A percentile compares a stretch with the other conserved stretches of the same genome.
Evolutionary conservation across 2,888 invertebrate genomes (phyloP).

Genomic region (Zaprionus bogoriensis): DNA sequence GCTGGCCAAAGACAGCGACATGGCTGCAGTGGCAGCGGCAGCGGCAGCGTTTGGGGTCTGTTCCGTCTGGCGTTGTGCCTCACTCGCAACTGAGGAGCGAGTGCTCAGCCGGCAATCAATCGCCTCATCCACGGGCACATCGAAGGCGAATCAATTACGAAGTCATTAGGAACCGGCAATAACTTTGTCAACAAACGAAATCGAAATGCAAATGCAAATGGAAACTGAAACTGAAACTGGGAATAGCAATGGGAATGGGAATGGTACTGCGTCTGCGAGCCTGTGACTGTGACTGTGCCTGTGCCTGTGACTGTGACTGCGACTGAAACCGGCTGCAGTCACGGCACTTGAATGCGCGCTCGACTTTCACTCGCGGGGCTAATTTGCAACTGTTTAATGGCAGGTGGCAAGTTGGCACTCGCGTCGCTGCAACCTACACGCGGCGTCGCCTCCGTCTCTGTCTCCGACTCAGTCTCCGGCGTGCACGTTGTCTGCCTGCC

Average conservation of each 20-base stretch:
- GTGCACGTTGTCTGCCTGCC: slow-evolving; percentile 63
- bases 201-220: not conserved
- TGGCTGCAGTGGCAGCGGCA: slow-evolving; percentile 26
- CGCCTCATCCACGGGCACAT: slow-evolving; percentile 48
- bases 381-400: slow-evolving; percentile 33
- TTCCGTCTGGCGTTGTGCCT: not conserved
- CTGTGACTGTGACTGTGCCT: too few species aligned
- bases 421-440: slow-evolving; percentile 6
- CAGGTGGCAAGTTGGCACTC: slow-evolving; percentile 12
- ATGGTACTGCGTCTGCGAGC: too few species aligned
- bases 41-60: not conserved
- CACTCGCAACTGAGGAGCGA: slow-evolving; percentile 11
- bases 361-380: slow-evolving; percentile 54
- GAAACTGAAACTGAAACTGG: slow-evolving; percentile 14
- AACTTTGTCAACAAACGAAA: slow-evolving; percentile 69
- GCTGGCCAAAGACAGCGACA: slow-evolving; percentile 75
- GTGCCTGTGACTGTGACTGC: too few species aligned
- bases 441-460: slow-evolving; percentile 31
- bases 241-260: too few species aligned
- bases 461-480: too few species aligned
- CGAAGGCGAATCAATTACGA: slow-evolving; percentile 75
- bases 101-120: slow-evolving; percentile 58
- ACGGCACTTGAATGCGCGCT: slow-evolving; percentile 53
- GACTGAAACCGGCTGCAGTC: slow-evolving; percentile 42
- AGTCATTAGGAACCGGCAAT: slow-evolving; percentile 66